Base-by-base conservation (phyloP, 2,797 vertebrate species). In the Anguilla marmorata region DNA sequence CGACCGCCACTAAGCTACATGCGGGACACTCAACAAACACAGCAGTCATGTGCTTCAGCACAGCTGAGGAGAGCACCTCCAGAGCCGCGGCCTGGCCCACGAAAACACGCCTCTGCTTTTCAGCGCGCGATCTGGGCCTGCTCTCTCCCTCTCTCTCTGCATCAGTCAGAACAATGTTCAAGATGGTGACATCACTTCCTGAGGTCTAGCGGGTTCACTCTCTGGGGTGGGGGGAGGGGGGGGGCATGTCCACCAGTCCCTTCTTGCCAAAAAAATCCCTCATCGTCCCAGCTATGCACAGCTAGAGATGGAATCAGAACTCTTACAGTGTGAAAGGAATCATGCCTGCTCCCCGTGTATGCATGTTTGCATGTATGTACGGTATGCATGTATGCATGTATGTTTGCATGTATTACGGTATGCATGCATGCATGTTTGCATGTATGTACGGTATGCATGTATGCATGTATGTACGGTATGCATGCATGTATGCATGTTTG, bases 21-120 rank as follows among this genome's bases (percentile, higher is more conserved):
- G 89, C 90, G 91, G 60, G 88, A 66, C 14, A 87, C 89, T 90
- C 80, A 89, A 91, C 85, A 69, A 90, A 92, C 41, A 86, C 90
- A 87, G 91, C 60, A 66, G 60, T 91, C 90, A 90, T 48, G 82
- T 52, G 88, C 74, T 89, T 66, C 86, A 12, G 50, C 90, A 89
- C 14, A 89, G 86, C 33, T 87, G n/a, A 89, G 90, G 83, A 37
- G 27, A 86, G 74, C 88, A 84, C 80, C 84, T 88, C 76, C 85
- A 86, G 45, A 37, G 74, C 21, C 58, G 66, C 24, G 37, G 21
- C n/a, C 85, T 83, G 27, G 86, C 74, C 84, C 84, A 72, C 69
- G 85, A 74, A 85, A 87, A 88, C 58, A 84, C 69, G 58, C 60
- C 86, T 84, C 79, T 86, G 63, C 85, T 72, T 24, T 33, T n/a